Conservation (phyloP, 2,888 invertebrate genomes). For the Zelleria hepariella region DNA sequence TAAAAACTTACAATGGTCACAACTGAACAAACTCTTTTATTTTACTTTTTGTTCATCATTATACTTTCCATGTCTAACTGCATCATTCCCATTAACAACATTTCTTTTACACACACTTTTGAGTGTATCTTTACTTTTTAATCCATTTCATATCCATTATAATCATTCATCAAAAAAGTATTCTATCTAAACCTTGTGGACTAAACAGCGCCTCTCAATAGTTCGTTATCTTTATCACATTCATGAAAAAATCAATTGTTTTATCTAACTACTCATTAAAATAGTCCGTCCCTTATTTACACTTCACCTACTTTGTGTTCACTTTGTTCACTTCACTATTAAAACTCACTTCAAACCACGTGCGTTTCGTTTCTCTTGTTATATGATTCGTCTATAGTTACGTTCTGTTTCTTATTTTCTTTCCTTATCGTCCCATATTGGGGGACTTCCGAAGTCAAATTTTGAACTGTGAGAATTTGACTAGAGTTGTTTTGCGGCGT, state of each 20-base stretch:
- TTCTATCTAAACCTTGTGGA: not conserved
- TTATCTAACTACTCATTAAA: conserved; percentile 54
- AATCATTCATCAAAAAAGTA: not conserved
- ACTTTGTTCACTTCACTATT: not conserved
- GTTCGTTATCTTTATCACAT: conserved; percentile 52
- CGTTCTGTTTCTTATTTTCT: conserved; percentile 65
- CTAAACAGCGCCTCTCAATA: conserved; percentile 21
- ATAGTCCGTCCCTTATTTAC: conserved; percentile 50
- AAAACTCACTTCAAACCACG: conserved; percentile 35
- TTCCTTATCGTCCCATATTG: conserved; percentile 68
- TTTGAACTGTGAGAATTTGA: conserved; percentile 75
- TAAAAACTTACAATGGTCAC: too few relatives aligned
- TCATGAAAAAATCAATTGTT: conserved; percentile 39
- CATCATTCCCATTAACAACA: not conserved
- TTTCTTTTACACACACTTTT: not conserved
- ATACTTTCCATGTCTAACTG: not conserved
- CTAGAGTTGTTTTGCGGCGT: conserved; percentile 56
- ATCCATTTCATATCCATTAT: not conserved
- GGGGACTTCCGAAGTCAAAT: conserved; percentile 61
- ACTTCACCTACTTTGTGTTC: not conserved
- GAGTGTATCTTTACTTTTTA: not conserved
- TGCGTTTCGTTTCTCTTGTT: conserved; percentile 62
- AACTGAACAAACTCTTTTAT: too few relatives aligned
- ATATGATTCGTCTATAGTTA: conserved; percentile 61
- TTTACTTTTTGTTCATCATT: not conserved